Evolutionary conservation across 2,113 vertebrate species (phyloP), one percentile per base, ranked within the genome.

Genomic region (Chlorodrepanis virens): DNA sequence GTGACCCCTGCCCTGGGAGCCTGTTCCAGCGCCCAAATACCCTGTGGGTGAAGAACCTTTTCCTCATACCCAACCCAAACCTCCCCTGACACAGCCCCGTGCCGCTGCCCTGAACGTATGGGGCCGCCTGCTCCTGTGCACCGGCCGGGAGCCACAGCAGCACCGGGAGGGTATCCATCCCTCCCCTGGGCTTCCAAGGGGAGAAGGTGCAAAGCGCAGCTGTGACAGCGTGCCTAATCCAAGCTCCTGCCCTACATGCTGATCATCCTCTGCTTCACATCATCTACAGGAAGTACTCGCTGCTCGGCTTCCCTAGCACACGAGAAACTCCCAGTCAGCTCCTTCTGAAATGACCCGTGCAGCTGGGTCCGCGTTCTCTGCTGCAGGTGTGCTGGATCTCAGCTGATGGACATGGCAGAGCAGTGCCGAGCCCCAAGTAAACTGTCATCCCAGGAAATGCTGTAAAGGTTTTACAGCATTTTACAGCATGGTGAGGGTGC

Each of bases 311-410:
- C 28, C 65, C 60, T 5, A 13, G 31, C 33, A 3, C 5, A 1
- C 0, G 0, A 2, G 0, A 2, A 25, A 35, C 20, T 18, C 42
- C 1, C 1, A 12, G 24, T 6, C 31, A 9, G 10, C 24, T 13
- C 9, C 59, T 39, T 44, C 31, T 2, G 3, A 20, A 29, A 20
- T 5, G 16, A 3, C 21, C 49, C 10, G 19, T 16, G 49, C 28
- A 2, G 15, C 50, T 5, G 49, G 14, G 9, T 40, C 33, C 0
- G 0, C 7, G 10, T 7, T 20, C 27, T 12, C 39, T 39, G 59
- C 69, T 35, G 69, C 20, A 0, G 7, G 10, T 33, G 5, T 20
- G 54, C 39, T 21, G 28, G 10, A 23, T 29, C 31, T 33, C 54
- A 33, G 24, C 27, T 25, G 44, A 6, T 7, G 40, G 60, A 45